Percentiles rank a stretch among this genome's conserved stretches.
Evolutionary conservation across 2,888 invertebrate genomes (phyloP).

Genomic region (Drosophila histrio): DNA sequence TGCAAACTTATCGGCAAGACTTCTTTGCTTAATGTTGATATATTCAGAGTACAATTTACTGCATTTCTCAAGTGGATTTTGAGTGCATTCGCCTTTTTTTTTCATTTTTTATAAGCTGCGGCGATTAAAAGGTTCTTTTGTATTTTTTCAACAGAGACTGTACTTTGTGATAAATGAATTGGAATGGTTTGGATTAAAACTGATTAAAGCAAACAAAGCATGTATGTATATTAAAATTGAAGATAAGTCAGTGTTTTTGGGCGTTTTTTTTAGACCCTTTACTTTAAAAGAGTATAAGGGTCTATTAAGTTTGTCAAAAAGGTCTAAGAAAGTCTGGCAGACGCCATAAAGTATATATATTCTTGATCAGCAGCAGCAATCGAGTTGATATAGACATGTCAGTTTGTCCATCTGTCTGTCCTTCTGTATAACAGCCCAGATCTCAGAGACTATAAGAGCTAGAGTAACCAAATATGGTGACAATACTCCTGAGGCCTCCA

Average conservation of each 20-base stretch:
- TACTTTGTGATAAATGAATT: not conserved
- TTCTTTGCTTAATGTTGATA: conserved; percentile 1
- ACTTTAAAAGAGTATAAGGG: too few species aligned
- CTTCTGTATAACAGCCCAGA: too few species aligned
- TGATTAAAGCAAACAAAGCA: not conserved
- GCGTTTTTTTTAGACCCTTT: too few species aligned
- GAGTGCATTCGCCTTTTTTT: not conserved
- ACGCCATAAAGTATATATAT: too few species aligned
- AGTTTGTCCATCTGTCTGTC: too few species aligned
- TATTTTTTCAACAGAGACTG: not conserved
- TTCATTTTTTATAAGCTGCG: not conserved
- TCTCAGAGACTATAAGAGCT: too few species aligned
- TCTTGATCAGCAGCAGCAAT: too few species aligned
- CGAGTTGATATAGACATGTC: too few species aligned
- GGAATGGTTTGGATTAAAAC: not conserved
- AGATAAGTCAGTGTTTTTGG: not conserved
- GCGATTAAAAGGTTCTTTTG: conserved; percentile 6
- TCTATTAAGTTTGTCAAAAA: too few species aligned
- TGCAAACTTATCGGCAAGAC: conserved; percentile 10
- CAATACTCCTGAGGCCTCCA: too few species aligned
- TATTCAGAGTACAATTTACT: conserved; percentile 6
- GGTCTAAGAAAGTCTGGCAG: too few species aligned
- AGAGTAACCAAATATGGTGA: too few species aligned
- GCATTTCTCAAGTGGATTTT: conserved; percentile 5
- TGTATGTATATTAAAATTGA: not conserved